Conservation (phyloP, 1,140 invertebrate genomes). For the Zaprionus africanus region DNA sequence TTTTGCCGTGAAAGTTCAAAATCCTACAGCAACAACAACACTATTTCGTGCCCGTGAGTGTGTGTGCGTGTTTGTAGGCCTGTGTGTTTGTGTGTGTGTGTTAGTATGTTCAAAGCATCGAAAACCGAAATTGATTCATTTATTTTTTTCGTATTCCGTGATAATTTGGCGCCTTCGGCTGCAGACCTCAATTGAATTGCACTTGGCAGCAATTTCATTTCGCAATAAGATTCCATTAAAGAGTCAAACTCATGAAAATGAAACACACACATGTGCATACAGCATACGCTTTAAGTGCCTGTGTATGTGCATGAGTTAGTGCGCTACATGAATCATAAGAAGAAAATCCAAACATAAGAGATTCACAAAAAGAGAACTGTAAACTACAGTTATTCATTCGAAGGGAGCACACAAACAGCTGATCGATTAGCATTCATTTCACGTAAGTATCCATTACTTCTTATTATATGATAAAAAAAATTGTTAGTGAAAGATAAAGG, state of each 20-base stretch:
- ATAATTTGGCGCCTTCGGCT: slow-evolving; percentile 46
- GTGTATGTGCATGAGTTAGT: slow-evolving; percentile 1
- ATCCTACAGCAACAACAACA: slow-evolving; percentile 30
- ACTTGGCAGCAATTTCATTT: slow-evolving; percentile 40
- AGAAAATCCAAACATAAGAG: neutral
- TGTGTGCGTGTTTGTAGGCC: neutral
- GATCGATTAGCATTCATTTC: neutral
- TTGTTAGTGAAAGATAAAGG: neutral
- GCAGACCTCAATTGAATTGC: slow-evolving; percentile 41
- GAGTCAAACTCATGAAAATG: slow-evolving; percentile 10
- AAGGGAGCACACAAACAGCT: neutral
- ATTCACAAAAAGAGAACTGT: neutral
- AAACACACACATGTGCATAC: neutral
- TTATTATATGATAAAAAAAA: neutral
- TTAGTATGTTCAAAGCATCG: slow-evolving; percentile 24
- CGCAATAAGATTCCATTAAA: slow-evolving; percentile 29
- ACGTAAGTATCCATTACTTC: slow-evolving; percentile 5
- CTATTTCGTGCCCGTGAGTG: slow-evolving; percentile 20
- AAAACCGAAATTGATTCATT: slow-evolving; percentile 52
- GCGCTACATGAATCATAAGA: slow-evolving; percentile 20
- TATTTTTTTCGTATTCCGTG: slow-evolving; percentile 24
- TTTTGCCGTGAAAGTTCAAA: slow-evolving; percentile 48
- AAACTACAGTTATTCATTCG: neutral
- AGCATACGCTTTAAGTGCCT: neutral
- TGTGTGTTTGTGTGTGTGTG: slow-evolving; percentile 11